A percentile compares a stretch with the other conserved stretches of the same genome.
Conservation (phyloP, 1,140 invertebrate genomes). For the Penaeus indicus region DNA sequence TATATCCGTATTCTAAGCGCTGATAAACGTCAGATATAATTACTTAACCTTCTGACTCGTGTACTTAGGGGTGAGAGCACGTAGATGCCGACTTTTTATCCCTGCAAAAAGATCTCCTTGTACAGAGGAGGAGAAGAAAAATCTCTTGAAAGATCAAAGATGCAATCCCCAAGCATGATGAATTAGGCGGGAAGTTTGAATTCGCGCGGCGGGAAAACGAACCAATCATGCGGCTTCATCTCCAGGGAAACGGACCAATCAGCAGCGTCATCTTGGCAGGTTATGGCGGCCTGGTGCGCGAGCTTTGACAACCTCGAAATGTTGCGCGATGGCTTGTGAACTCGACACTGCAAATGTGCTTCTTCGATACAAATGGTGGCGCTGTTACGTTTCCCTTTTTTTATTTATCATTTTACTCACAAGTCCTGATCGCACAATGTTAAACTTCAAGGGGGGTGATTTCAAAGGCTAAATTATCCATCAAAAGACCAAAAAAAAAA, state of each 20-base stretch:
- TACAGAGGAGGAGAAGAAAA: not conserved
- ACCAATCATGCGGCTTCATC: not conserved
- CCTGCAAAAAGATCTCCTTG: too few species aligned
- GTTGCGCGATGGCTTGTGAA: conserved; percentile 28
- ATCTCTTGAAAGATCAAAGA: conserved; percentile 20
- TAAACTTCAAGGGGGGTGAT: too few species aligned
- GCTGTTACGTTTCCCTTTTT: too few species aligned
- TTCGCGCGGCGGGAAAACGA: conserved; percentile 36
- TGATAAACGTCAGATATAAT: too few species aligned
- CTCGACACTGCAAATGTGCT: not conserved
- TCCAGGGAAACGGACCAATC: conserved; percentile 33
- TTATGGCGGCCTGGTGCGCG: conserved; percentile 33
- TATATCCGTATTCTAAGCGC: too few species aligned
- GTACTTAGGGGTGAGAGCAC: too few species aligned
- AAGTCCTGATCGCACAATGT: too few species aligned
- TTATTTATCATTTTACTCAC: too few species aligned
- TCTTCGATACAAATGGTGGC: too few species aligned
- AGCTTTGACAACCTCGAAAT: conserved; percentile 8
- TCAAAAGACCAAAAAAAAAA: too few species aligned
- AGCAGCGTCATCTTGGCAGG: conserved; percentile 36
- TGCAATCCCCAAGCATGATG: conserved; percentile 21
- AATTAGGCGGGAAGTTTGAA: conserved; percentile 37
- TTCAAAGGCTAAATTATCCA: too few species aligned
- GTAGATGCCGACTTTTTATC: not conserved
- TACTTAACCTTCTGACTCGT: too few species aligned